These are phyloP conservation scores for Holocentrus rufus DNA, from an alignment of 2,797 vertebrate genomes.

Conservation along the genomic window DNA sequence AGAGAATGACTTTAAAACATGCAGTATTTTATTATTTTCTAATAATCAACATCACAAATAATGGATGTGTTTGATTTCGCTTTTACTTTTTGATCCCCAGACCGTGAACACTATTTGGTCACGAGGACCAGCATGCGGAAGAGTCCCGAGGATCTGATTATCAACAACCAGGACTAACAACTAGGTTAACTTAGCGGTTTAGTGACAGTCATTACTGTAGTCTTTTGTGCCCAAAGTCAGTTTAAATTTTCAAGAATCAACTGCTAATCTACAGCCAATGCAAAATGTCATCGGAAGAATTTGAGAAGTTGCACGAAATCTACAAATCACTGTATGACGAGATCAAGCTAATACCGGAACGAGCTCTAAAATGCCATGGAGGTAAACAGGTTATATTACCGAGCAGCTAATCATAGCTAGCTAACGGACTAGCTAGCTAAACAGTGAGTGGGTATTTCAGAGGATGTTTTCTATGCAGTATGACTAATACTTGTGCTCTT, in stretches of 20 bases:
- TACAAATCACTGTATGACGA: slow-evolving; percentile 86
- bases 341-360: slow-evolving; percentile 83
- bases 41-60: accelerated
- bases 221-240: not conserved
- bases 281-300: slow-evolving; percentile 89
- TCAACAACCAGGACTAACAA: slow-evolving; percentile 5
- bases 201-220: no score
- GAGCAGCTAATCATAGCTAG: not conserved
- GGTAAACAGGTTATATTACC: slow-evolving; percentile 73
- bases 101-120: slow-evolving; percentile 31
- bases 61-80: not conserved
- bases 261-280: not conserved
- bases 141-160: slow-evolving; percentile 69
- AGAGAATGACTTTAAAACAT: no score
- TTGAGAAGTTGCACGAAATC: slow-evolving; percentile 93
- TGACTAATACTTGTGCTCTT: not conserved
- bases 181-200: not conserved
- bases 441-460: not conserved
- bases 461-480: not conserved
- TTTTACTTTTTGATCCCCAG: not conserved
- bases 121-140: slow-evolving; percentile 71
- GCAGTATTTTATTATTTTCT: not conserved
- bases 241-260: not conserved
- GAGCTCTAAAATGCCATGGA: slow-evolving; percentile 77
- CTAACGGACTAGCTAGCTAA: no score